phyloP scores from a whole-genome alignment of 2,113 vertebrate genomes.

The Eurystomus gularis region DNA sequence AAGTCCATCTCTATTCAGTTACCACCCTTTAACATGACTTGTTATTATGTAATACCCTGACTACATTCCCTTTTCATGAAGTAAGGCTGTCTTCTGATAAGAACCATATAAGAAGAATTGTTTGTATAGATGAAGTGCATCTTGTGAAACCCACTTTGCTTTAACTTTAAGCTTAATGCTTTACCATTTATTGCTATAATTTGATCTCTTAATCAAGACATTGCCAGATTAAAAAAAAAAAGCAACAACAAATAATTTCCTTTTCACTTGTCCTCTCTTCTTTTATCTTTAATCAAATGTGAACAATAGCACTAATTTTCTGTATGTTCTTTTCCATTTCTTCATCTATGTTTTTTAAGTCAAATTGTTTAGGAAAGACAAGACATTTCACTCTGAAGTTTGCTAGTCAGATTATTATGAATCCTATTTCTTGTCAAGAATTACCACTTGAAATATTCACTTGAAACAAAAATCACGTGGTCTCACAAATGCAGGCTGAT shows the following conservation, averaged over 20 bases:
- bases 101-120: background rate
- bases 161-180: background rate
- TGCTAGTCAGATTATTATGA: background rate
- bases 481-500: constrained; percentile 18
- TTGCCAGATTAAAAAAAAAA: background rate
- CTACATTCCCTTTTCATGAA: background rate
- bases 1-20: background rate
- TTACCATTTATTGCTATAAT: background rate
- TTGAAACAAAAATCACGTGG: background rate
- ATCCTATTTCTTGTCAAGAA: background rate
- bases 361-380: background rate
- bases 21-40: background rate
- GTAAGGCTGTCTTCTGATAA: background rate
- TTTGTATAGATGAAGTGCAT: background rate
- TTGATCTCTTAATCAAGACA: background rate
- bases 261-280: background rate
- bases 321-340: background rate
- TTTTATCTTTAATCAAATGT: constrained; percentile 10
- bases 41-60: background rate
- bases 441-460: background rate
- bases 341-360: background rate
- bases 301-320: constrained; percentile 37
- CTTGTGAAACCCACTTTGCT: background rate
- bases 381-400: background rate
- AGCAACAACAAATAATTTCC: background rate